Conservation (phyloP, 2,888 invertebrate species). For the Cheilosia vernalis region DNA sequence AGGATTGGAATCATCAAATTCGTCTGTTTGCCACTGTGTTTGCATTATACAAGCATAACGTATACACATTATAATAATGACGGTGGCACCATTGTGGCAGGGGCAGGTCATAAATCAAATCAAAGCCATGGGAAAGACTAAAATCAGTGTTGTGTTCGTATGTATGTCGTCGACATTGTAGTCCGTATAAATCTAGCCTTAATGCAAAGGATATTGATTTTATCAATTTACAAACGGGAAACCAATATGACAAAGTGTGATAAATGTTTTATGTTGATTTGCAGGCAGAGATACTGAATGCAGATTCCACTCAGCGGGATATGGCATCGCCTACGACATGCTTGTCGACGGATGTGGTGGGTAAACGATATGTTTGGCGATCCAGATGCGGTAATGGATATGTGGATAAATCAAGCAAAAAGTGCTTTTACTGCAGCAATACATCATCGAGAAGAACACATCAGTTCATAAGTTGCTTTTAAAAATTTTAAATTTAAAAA, state of each 20-base stretch:
- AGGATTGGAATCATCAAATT: conserved; percentile 25
- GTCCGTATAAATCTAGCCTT: conserved; percentile 65
- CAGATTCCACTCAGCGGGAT: background rate
- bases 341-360: background rate
- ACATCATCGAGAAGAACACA: conserved; percentile 53
- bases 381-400: conserved; percentile 46
- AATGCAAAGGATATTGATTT: conserved; percentile 74
- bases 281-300: conserved; percentile 66
- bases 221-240: conserved; percentile 74
- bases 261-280: conserved; percentile 75
- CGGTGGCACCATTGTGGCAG: conserved; percentile 10
- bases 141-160: conserved; percentile 48
- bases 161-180: conserved; percentile 52
- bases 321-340: background rate
- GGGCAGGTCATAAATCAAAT: conserved; percentile 61
- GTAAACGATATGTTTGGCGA: conserved; percentile 16
- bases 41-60: conserved; percentile 10
- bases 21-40: conserved; percentile 8
- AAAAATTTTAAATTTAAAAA: conserved; percentile 47
- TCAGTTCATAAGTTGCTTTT: conserved; percentile 42
- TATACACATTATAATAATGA: conserved; percentile 45
- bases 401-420: conserved; percentile 60
- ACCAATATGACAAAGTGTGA: conserved; percentile 75
- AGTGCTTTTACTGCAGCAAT: conserved; percentile 41
- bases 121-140: conserved; percentile 38